Evolutionary conservation across 2,888 invertebrate genomes (phyloP).

Genomic region (Hirtodrosophila histrioides): DNA sequence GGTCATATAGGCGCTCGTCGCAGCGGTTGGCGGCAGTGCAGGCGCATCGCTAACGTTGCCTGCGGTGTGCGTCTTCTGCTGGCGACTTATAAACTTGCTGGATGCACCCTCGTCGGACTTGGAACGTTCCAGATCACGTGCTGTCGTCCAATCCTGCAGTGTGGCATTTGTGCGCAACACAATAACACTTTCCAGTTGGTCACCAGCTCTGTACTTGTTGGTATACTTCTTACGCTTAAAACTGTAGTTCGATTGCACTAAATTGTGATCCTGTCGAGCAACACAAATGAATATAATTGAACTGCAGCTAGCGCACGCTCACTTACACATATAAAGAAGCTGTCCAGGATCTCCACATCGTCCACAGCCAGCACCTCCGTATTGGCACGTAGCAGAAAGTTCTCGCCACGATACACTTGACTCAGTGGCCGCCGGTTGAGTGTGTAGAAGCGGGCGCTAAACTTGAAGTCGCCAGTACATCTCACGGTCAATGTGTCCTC

Average conservation of each 20-base stretch:
- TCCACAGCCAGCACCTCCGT: constrained; percentile 81
- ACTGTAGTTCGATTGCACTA: constrained; percentile 84
- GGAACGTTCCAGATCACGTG: constrained; percentile 75
- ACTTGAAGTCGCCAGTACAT: constrained; percentile 82
- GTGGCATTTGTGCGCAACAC: constrained; percentile 82
- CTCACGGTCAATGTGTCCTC: constrained; percentile 80
- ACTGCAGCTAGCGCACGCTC: too few relatives aligned
- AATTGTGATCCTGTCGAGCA: constrained; percentile 82
- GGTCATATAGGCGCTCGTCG: constrained; percentile 64
- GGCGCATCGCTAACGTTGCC: constrained; percentile 21
- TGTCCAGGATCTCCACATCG: constrained; percentile 83
- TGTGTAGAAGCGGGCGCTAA: constrained; percentile 83
- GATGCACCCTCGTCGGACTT: constrained; percentile 56
- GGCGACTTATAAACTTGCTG: constrained; percentile 53
- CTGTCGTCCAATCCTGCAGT: constrained; percentile 79
- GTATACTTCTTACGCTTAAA: constrained; percentile 83
- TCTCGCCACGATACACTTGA: constrained; percentile 83
- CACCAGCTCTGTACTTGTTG: constrained; percentile 78
- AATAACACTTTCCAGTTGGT: constrained; percentile 83
- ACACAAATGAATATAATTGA: not conserved
- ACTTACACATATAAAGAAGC: constrained; percentile 84
- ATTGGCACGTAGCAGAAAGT: constrained; percentile 83
- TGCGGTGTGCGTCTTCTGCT: constrained; percentile 37
- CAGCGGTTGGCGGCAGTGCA: constrained; percentile 1
- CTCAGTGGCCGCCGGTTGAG: constrained; percentile 81